A percentile compares a stretch with the other conserved stretches of the same genome.
Evolutionary conservation across 2,113 vertebrate species (phyloP).

Genomic region (Dicaeum eximium): DNA sequence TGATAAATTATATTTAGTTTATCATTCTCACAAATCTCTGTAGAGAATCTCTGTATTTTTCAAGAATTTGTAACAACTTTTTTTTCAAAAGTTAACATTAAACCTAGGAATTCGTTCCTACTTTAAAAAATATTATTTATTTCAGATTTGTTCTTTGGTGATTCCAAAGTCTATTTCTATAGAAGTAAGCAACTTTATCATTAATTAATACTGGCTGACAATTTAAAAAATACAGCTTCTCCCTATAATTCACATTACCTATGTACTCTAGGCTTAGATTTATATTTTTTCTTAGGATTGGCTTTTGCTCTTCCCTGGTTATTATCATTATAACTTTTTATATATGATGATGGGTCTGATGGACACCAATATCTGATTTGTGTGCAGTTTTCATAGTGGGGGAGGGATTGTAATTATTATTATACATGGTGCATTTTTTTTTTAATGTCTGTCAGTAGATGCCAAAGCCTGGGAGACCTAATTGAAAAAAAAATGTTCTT

Average conservation of each 20-base stretch:
- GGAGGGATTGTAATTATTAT: neutral
- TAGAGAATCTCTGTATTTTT: too few relatives aligned
- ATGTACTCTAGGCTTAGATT: neutral
- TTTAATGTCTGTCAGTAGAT: neutral
- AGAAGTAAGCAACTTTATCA: neutral
- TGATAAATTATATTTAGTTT: neutral
- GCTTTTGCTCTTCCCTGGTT: neutral
- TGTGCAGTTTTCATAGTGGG: neutral
- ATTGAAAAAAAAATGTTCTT: neutral
- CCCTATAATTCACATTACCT: neutral
- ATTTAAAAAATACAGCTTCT: neutral
- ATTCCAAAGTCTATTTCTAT: neutral
- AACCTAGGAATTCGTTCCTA: neutral
- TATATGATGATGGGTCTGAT: neutral
- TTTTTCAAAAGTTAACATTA: neutral
- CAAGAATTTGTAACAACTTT: too few relatives aligned
- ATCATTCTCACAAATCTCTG: neutral
- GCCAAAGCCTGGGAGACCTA: neutral
- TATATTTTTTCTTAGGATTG: neutral
- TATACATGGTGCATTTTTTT: neutral
- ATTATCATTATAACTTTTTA: neutral
- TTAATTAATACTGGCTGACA: neutral
- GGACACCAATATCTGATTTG: neutral
- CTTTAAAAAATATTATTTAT: neutral
- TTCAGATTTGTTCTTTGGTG: neutral